Evolutionary conservation across 1,140 invertebrate species (phyloP), one percentile per base, ranked within the genome.

Genomic region (Triops longicaudatus): DNA sequence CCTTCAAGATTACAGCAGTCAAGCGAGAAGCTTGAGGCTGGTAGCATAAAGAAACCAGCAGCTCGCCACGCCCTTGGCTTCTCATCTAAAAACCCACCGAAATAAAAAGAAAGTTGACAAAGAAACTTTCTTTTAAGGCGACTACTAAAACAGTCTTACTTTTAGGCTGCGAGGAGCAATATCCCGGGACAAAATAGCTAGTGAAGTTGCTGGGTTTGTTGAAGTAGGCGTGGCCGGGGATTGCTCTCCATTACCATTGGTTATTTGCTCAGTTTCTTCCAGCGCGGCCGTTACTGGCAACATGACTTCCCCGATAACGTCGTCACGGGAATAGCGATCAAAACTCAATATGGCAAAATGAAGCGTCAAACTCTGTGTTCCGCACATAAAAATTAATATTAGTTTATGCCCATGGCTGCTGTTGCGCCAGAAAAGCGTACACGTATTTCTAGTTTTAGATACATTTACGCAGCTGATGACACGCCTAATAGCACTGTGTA

Each of bases 221-320:
- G 10, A 84, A 80, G 76, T 82, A 80, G 7, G 82, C 76, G 37
- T 81, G 79, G 17, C 79, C 79, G 74, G 81, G 71, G 27, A 79
- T 76, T 6, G 78, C 26, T 27, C 75, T 74, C 73, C 31, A 74
- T 44, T 74, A 41, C 31, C 73, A 22, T 63, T 63, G 50, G 50
- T 63, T 63, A 63, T 22, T 63, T 63, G 50, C 79, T 93, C 92
- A 12, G 90, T 90, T 77, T 92, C 88, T 9, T 91, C 89, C 72
- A 96, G 86, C 82, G 94, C 92, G 72, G 96, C 88, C 26, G 88
- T 88, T 27, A 90, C 90, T 77, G 84, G 17, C 92, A 91, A 79
- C 92, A 93, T 79, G n/a, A 97, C 93, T 86, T 98, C 97, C 22
- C 97, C 97, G 77, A 99, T 97, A 77, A 98, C 94, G 82, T 98